A percentile compares a stretch with the other conserved stretches of the same genome.
Evolutionary conservation across 2,888 invertebrate genomes (phyloP).

Genomic region (Hemithea aestivaria): DNA sequence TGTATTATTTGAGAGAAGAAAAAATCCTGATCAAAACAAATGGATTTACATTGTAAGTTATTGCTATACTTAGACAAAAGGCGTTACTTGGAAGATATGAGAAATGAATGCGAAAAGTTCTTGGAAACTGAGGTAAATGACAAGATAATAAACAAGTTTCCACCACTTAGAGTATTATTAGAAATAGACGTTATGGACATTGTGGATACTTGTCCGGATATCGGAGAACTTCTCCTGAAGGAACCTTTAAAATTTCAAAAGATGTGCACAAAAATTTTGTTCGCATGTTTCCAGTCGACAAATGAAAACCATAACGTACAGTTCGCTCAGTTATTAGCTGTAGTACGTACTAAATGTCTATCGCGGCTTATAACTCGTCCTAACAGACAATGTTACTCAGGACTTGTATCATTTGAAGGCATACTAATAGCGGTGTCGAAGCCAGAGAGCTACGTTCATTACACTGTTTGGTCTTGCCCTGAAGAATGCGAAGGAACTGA

Average conservation of each 20-base stretch:
- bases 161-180: constrained; percentile 51
- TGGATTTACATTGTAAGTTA: constrained; percentile 50
- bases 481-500: constrained; percentile 68
- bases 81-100: constrained; percentile 48
- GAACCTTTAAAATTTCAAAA: constrained; percentile 56
- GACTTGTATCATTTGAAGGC: constrained; percentile 48
- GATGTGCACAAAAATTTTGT: constrained; percentile 54
- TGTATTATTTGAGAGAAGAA: too few relatives aligned
- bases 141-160: constrained; percentile 48
- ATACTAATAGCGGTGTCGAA: constrained; percentile 51
- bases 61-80: constrained; percentile 62
- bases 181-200: constrained; percentile 62
- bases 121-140: constrained; percentile 39
- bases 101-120: constrained; percentile 44
- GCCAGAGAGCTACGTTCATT: constrained; percentile 52
- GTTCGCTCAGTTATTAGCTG: constrained; percentile 49
- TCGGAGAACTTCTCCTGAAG: constrained; percentile 46
- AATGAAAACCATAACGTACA: constrained; percentile 37
- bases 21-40: constrained; percentile 19
- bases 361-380: constrained; percentile 34
- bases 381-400: constrained; percentile 40
- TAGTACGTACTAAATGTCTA: constrained; percentile 48
- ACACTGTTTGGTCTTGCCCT: constrained; percentile 70
- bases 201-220: constrained; percentile 44
- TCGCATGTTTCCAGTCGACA: constrained; percentile 47